A percentile compares a stretch with the other conserved stretches of the same genome.
Evolutionary conservation across 2,113 vertebrate genomes (phyloP).

Genomic region (Rhinolophus ferrumequinum): DNA sequence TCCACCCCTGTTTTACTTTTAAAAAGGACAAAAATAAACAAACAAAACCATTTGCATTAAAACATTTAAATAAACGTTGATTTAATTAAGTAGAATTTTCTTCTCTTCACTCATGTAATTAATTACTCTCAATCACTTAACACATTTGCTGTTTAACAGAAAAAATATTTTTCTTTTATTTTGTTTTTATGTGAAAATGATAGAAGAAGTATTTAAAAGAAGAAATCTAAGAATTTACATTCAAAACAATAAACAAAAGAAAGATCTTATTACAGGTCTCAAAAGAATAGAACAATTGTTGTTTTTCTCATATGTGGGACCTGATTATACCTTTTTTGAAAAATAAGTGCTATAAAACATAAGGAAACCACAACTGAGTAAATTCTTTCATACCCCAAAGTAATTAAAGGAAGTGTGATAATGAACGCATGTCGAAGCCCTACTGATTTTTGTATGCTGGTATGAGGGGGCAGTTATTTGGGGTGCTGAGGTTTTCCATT

Average conservation of each 20-base stretch:
- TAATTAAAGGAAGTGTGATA: neutral
- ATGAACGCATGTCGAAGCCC: neutral
- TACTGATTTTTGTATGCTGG: neutral
- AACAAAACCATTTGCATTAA: neutral
- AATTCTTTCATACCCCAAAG: neutral
- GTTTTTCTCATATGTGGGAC: neutral
- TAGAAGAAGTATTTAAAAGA: neutral
- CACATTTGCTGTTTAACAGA: neutral
- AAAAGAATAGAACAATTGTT: neutral
- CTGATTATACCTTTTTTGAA: neutral
- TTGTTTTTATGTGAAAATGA: neutral
- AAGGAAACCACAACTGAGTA: neutral
- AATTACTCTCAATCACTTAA: neutral
- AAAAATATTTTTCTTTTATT: neutral
- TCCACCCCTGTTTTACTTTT: neutral
- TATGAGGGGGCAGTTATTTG: conserved; percentile 7
- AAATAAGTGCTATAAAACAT: neutral
- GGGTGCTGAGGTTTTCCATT: conserved; percentile 3
- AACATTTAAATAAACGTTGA: conserved; percentile 19
- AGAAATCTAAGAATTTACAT: neutral
- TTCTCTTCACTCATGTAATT: neutral
- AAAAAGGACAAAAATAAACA: neutral
- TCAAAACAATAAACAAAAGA: neutral
- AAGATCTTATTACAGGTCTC: neutral
- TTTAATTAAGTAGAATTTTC: neutral